These are phyloP conservation scores for Pseudomyrmex flavicornis DNA, from an alignment of 1,140 invertebrate species.

Conservation along the genomic window DNA sequence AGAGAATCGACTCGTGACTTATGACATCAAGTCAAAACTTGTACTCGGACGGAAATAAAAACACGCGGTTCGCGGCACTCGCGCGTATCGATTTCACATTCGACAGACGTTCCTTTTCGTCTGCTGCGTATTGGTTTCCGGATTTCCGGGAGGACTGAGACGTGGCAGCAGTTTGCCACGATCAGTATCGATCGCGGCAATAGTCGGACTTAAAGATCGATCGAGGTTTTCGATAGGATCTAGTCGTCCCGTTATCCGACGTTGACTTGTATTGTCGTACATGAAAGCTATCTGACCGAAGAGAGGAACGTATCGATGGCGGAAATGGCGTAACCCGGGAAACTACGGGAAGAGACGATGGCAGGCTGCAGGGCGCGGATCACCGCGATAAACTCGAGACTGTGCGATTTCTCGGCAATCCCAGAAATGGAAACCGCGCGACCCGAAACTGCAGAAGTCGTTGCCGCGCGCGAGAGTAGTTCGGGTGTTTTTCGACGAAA, in stretches of 20 bases:
- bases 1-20: no score
- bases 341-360: slow-evolving; percentile 32
- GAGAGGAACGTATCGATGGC: slow-evolving; percentile 26
- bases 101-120: slow-evolving; percentile 16
- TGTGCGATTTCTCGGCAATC: slow-evolving; percentile 72
- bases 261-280: slow-evolving; percentile 46
- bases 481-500: slow-evolving; percentile 27
- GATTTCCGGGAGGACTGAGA: neutral
- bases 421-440: slow-evolving; percentile 2
- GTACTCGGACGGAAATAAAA: neutral
- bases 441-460: slow-evolving; percentile 39
- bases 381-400: slow-evolving; percentile 74
- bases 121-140: slow-evolving; percentile 8
- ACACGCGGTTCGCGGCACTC: slow-evolving; percentile 6
- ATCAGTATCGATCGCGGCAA: slow-evolving; percentile 22
- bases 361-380: slow-evolving; percentile 41
- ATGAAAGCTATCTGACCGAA: slow-evolving; percentile 45
- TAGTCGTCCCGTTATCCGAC: slow-evolving; percentile 9
- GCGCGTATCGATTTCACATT: slow-evolving; percentile 30
- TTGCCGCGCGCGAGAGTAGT: slow-evolving; percentile 16
- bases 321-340: slow-evolving; percentile 41
- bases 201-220: slow-evolving; percentile 48
- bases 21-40: neutral
- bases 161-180: slow-evolving; percentile 4
- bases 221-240: slow-evolving; percentile 27